Evolutionary conservation across 92 coral and sea anemone species (phyloP), one percentile per base, ranked within the genome.

Genomic region (Isaurus tuberculatus): DNA sequence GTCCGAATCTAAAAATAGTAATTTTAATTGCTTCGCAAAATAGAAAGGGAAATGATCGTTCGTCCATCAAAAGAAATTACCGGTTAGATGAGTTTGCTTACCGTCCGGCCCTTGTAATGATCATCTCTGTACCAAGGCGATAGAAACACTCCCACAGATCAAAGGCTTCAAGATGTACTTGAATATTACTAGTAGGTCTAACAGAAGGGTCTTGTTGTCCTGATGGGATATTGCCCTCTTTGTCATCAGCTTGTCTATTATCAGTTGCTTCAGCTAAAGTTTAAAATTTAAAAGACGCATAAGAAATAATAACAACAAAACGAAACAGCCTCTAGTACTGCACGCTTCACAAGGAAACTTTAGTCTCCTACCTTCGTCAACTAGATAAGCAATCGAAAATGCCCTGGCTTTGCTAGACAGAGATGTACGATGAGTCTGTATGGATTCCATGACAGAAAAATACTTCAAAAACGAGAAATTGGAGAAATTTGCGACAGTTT

Each of bases 121-220:
- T 94, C 98, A 94, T 94, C 66, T 94, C 98, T 65, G 98, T 94
- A 7, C 98, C 98, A 28, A 94, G 92, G 0, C 98, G 91, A 69
- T 89, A 94, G 87, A 94, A 94, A 67, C 98, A 91, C 58, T 94
- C 91, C 98, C 98, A 94, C 67, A 94, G 89, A 83, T 94, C 98
- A 70, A 80, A 65, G 63, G 95, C 95, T 60, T 94, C 98, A 17
- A 94, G 87, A 23, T 81, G 55, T 3, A 86, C 92, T 81, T 91
- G 82, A 44, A 87, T 86, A 82, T 81, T 55, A 22, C 23, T 84
- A 42, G 28, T 66, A 34, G 36, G 23, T 49, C 2, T 65, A 79
- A 85, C 36, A 73, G 61, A 65, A 9, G 72, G 63, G 55, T 64
- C 78, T 70, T 70, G 80, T 84, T 84, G 89, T 53, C 65, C 84